Evolutionary conservation across 30 jellyfish, hydroid and myxozoan species (phyloP), one percentile per base, ranked within the genome.

Genomic region (Cassiopea xamachana): DNA sequence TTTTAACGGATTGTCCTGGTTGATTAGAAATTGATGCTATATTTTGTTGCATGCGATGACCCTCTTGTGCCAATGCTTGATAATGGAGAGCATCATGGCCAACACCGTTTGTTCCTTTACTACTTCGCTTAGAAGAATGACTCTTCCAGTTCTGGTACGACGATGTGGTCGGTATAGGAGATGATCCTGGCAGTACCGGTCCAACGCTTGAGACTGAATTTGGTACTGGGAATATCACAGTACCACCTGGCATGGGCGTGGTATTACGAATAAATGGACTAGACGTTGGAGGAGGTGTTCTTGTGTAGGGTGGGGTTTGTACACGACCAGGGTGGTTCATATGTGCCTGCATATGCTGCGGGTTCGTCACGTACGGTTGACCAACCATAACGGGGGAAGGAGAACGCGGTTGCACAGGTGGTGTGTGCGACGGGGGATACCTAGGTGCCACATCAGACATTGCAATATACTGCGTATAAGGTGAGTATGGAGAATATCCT

Each of bases 271-370:
- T 76, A 62, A 50, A 87, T 51, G 88, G 80, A 60, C 84, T 86
- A 3, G 94, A 76, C 27, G 97, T 17, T 1, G 97, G 97, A 2
- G 97, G 97, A 0, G 97, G 97, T 14, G 97, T 89, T 60, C 97
- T 81, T 44, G 90, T 72, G 55, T 58, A 89, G 1, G 97, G 97
- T 13, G 97, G 97, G 1, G 97, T 89, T 73, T 89, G 97, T 19
- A 81, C 97, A 4, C 92, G 91, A 60, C 88, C 62, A 46, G 97
- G 92, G 14, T 91, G 92, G 27, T 82, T 76, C 70, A 79, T 79
- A 27, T 81, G 89, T 14, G 86, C 80, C 69, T 80, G 95, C 83
- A 72, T 73, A 58, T 88, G 86, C 10, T 85, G 96, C 46, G 92
- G 97, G 48, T 82, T 89, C 12, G 88, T 86, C 17, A 89, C 49